A percentile compares a stretch with the other conserved stretches of the same genome.
Evolutionary conservation across 2,113 vertebrate species (phyloP).

Genomic region (Myxocyprinus asiaticus): DNA sequence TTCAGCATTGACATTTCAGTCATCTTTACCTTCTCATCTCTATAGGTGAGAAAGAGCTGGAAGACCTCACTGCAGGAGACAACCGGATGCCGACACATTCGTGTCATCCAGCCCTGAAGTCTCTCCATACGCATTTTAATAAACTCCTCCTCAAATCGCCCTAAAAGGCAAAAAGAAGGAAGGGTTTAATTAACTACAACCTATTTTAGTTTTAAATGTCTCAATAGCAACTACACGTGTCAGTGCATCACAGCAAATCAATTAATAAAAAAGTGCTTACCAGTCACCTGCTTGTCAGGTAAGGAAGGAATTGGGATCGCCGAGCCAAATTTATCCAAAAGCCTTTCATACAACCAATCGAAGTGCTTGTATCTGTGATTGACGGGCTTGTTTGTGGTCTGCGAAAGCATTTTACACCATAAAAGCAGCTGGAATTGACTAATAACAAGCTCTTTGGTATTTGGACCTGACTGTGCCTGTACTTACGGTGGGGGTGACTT

Average conservation of each 20-base stretch:
- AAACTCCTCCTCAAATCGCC: slow-evolving; percentile 97
- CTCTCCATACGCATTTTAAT: slow-evolving; percentile 99
- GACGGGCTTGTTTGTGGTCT: slow-evolving; percentile 95
- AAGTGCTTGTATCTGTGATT: slow-evolving; percentile 99
- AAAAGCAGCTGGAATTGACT: background rate
- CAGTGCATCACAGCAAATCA: background rate
- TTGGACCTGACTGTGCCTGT: background rate
- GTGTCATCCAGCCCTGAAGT: slow-evolving; percentile 92
- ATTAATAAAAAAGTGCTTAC: slow-evolving; percentile 63
- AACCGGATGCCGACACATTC: slow-evolving; percentile 95
- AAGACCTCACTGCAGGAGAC: slow-evolving; percentile 94
- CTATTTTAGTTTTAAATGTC: background rate
- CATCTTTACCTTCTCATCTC: slow-evolving; percentile 91
- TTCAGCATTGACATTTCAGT: background rate
- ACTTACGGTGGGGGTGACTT: slow-evolving; percentile 91
- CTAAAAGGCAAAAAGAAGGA: slow-evolving; percentile 63
- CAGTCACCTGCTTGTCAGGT: slow-evolving; percentile 98
- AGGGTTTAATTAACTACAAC: background rate
- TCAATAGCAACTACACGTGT: too few relatives aligned
- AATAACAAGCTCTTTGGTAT: background rate
- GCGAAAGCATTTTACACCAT: slow-evolving; percentile 44
- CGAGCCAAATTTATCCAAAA: slow-evolving; percentile 94
- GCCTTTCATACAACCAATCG: slow-evolving; percentile 96
- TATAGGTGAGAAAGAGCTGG: slow-evolving; percentile 94
- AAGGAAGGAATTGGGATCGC: slow-evolving; percentile 95